Evolutionary conservation across 1,140 invertebrate species (phyloP).

Genomic region (Drosophila murphyi): DNA sequence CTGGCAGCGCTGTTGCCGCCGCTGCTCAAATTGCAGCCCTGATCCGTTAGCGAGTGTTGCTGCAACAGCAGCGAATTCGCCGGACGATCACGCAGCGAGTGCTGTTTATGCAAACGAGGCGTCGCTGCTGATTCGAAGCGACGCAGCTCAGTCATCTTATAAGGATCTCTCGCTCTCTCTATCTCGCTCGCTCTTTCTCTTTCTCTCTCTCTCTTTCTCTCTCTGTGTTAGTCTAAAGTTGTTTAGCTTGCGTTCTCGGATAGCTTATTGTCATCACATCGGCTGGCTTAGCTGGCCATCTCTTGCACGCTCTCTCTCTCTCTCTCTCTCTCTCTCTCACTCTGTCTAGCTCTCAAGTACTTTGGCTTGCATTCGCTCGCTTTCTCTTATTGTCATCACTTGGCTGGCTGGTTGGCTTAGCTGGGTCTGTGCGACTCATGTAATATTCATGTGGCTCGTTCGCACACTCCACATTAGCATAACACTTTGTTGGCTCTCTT

Average conservation of each 20-base stretch:
- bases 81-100: conserved; percentile 50
- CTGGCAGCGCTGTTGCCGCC: conserved; percentile 73
- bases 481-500: conserved; percentile 60
- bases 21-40: conserved; percentile 70
- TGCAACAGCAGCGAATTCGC: conserved; percentile 55
- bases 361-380: conserved; percentile 24
- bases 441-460: conserved; percentile 69
- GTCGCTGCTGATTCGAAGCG: conserved; percentile 20
- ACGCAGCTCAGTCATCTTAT: conserved; percentile 66
- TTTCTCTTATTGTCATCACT: conserved; percentile 73
- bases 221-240: not conserved
- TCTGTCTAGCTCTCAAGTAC: conserved; percentile 1
- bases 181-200: not conserved
- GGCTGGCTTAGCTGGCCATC: not conserved
- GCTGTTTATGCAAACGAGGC: conserved; percentile 65
- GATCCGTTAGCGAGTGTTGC: conserved; percentile 61
- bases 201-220: conserved; percentile 12
- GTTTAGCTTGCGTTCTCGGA: not conserved
- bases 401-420: conserved; percentile 50
- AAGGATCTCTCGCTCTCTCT: not conserved
- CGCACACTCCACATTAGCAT: conserved; percentile 63
- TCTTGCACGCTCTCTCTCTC: not conserved
- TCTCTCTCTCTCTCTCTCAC: conserved; percentile 18
- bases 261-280: not conserved
- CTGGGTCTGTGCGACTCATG: conserved; percentile 51